Evolutionary conservation across 2,113 vertebrate genomes (phyloP).

Genomic region (Dicrurus megarhynchus): DNA sequence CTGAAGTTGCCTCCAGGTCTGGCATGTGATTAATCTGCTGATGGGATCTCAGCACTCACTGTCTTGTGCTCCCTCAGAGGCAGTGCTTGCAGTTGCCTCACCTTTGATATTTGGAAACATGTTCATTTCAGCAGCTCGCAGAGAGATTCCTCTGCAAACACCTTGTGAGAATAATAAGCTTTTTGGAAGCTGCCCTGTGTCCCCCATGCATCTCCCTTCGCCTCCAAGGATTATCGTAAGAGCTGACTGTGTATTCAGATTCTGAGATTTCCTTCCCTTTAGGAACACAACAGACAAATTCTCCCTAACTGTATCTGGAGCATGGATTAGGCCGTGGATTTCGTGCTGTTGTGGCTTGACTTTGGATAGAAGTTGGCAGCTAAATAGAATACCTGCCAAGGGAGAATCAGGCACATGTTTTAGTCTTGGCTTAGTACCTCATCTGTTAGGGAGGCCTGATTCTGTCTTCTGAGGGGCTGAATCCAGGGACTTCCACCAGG

Average conservation of each 20-base stretch:
- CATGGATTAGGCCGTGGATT: not conserved
- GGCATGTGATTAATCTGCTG: conserved; percentile 14
- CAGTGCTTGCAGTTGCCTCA: conserved; percentile 1
- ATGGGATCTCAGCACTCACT: not conserved
- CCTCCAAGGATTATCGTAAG: not conserved
- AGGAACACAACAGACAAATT: not conserved
- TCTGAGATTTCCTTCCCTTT: not conserved
- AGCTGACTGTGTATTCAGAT: not conserved
- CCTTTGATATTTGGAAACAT: conserved; percentile 28
- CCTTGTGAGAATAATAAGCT: not conserved
- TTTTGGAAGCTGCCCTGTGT: not conserved
- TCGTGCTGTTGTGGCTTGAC: not conserved
- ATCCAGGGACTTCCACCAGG: not conserved
- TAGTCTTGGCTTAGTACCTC: not conserved
- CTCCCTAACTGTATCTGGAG: not conserved
- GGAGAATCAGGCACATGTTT: not conserved
- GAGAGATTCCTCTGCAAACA: conserved; percentile 13
- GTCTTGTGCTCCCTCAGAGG: conserved; percentile 3
- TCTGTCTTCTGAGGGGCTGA: not conserved
- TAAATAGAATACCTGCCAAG: not conserved
- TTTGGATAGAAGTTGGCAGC: not conserved
- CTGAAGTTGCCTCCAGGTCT: not conserved
- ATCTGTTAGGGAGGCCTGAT: conserved; percentile 1
- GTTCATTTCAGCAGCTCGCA: not conserved
- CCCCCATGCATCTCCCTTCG: not conserved